Base-by-base conservation (phyloP, 2,888 invertebrate genomes). In the Lepidocyrtoides sp. region DNA sequence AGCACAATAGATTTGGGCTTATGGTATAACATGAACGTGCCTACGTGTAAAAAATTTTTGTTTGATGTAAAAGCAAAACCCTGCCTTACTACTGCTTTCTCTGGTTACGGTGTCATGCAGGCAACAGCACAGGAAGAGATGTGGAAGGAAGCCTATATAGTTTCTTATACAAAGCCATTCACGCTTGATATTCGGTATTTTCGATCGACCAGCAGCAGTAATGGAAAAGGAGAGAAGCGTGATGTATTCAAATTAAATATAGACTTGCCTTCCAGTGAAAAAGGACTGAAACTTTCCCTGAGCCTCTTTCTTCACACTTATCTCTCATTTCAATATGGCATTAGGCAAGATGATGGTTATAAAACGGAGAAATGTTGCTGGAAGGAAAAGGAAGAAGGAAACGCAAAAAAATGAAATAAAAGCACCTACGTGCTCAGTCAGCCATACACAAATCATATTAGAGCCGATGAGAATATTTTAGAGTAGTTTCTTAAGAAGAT, bases 1-100 rank as follows among this genome's bases (percentile, higher is more conserved):
- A 36, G 12, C 66, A 69, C 36, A 69, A 69, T 69, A 17, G 44
- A 72, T 44, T 69, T 12, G 32, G 36, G 32, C 29, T 63, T 29
- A 63, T 63, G 57, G 57, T 57, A n/a, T n/a, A 57, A 57, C 57
- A 57, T 2, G 63, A 69, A 36, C 32, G n/a, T 17, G 72, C 12
- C 66, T 69, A 14, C 29, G 29, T 32, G 66, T 69, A 36, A 36
- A 36, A 63, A 63, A 63, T 26, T 0, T 63, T 5, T 14, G 32
- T 17, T 36, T 63, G 29, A 14, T 69, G 63, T 66, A 32, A 8
- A 0, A 17, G 17, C 66, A 17, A 3, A 14, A 69, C 8, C 66
- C 79, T 32, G 32, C 54, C 20, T 75, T 23, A 17, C 32, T 26
- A n/a, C 63, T 69, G n/a, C 83, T 83, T 83, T 83, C 83, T 83